Percentiles rank a stretch among this genome's conserved stretches.
phyloP scores from a whole-genome alignment of 2,888 invertebrate genomes.

The Allygus modestus region DNA sequence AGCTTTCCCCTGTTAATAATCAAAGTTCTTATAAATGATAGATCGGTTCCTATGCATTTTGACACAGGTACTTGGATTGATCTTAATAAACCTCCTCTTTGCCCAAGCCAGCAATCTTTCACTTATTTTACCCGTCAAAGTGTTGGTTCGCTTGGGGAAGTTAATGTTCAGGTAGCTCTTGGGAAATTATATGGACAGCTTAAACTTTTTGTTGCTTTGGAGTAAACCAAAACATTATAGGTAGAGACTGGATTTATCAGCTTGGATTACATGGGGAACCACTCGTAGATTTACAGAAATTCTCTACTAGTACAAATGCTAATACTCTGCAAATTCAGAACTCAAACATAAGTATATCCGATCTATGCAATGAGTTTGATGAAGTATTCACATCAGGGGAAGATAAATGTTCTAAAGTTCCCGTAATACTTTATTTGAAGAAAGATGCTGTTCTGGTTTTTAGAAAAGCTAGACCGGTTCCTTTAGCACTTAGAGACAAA shows the following conservation, averaged over 20 bases:
- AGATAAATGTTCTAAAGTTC: conserved; percentile 37
- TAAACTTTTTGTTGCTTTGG: conserved; percentile 4
- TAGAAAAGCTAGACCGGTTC: conserved; percentile 30
- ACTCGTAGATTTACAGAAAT: background rate
- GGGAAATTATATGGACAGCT: background rate
- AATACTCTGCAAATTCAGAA: background rate
- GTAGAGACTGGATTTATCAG: conserved; percentile 30
- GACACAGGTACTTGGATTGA: conserved; percentile 2
- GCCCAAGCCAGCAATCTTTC: background rate
- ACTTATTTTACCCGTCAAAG: background rate
- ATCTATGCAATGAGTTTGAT: background rate
- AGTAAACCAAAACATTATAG: conserved; percentile 14
- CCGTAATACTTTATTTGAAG: conserved; percentile 12
- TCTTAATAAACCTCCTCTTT: background rate
- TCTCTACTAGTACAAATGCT: background rate
- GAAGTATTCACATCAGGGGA: too few species aligned
- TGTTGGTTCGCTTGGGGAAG: background rate
- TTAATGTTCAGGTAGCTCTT: conserved; percentile 3
- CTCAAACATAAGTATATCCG: background rate
- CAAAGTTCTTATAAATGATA: background rate
- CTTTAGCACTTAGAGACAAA: conserved; percentile 27
- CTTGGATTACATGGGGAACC: background rate
- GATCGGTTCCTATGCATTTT: background rate
- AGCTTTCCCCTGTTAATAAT: background rate
- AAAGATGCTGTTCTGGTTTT: conserved; percentile 9